A percentile compares a stretch with the other conserved stretches of the same genome.
These are phyloP conservation scores for Eupristina koningsbergeri DNA, from an alignment of 1,140 invertebrate genomes.

Conservation along the genomic window DNA sequence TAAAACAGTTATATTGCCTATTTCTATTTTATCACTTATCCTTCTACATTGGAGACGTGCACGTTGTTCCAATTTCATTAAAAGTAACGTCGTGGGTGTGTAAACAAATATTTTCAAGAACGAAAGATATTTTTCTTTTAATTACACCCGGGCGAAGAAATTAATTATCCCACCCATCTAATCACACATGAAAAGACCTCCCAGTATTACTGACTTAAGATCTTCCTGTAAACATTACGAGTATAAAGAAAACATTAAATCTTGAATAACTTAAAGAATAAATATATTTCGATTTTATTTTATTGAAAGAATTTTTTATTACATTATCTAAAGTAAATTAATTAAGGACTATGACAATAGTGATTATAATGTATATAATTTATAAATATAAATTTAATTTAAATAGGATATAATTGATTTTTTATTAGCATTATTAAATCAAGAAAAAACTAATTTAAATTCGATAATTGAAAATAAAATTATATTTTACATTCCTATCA, in stretches of 20 bases:
- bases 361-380: too few relatives aligned
- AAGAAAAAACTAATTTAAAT: too few relatives aligned
- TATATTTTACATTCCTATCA: background rate
- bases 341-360: too few relatives aligned
- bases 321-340: too few relatives aligned
- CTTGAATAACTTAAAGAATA: too few relatives aligned
- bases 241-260: too few relatives aligned
- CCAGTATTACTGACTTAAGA: background rate
- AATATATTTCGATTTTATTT: too few relatives aligned
- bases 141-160: slow-evolving; percentile 46
- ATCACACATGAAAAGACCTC: background rate
- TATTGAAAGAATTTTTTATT: too few relatives aligned
- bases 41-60: background rate
- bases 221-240: background rate
- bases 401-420: too few relatives aligned
- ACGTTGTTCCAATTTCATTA: slow-evolving; percentile 27
- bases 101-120: slow-evolving; percentile 49
- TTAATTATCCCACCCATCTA: slow-evolving; percentile 52
- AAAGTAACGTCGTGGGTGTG: background rate
- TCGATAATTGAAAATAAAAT: too few relatives aligned
- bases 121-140: slow-evolving; percentile 50
- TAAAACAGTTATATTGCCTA: background rate
- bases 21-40: background rate
- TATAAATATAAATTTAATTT: too few relatives aligned
- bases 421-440: too few relatives aligned